phyloP scores from a whole-genome alignment of 1,140 invertebrate genomes.

The Aculops lycopersici region DNA sequence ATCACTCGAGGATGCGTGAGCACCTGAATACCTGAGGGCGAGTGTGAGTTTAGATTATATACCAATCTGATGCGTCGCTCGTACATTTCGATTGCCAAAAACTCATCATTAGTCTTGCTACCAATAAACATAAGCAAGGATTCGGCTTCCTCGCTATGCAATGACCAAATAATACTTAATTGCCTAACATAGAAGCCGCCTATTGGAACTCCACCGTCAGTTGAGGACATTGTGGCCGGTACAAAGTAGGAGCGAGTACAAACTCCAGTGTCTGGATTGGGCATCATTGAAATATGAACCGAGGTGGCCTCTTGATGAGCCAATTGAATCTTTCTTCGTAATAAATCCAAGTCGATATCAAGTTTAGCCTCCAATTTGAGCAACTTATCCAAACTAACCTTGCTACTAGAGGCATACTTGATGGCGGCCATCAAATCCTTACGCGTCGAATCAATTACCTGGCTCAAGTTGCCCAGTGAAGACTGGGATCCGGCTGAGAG shows the following conservation, averaged over 20 bases:
- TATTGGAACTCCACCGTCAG: not conserved
- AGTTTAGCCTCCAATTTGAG: slow-evolving; percentile 16
- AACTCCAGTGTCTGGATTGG: not conserved
- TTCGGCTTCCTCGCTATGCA: slow-evolving; percentile 23
- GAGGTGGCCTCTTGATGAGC: slow-evolving; percentile 43
- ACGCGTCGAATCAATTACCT: slow-evolving; percentile 18
- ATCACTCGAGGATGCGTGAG: slow-evolving; percentile 23
- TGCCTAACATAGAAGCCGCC: slow-evolving; percentile 24
- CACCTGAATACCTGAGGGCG: slow-evolving; percentile 18
- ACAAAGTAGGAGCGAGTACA: slow-evolving; percentile 37
- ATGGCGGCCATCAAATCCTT: slow-evolving; percentile 10
- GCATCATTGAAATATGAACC: slow-evolving; percentile 34
- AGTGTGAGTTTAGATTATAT: slow-evolving; percentile 36
- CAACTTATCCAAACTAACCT: slow-evolving; percentile 10
- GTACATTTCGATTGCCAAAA: slow-evolving; percentile 40
- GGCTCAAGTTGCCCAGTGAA: slow-evolving; percentile 12
- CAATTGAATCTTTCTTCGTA: slow-evolving; percentile 35
- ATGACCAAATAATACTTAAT: slow-evolving; percentile 30
- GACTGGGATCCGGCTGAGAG: slow-evolving; percentile 12
- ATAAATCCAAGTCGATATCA: slow-evolving; percentile 24
- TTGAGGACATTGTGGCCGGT: slow-evolving; percentile 20
- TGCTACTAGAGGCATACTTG: slow-evolving; percentile 9
- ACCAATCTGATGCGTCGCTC: slow-evolving; percentile 33
- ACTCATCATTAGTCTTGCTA: slow-evolving; percentile 26
- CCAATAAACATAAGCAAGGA: slow-evolving; percentile 31